These are phyloP conservation scores for Cepaea hortensis DNA, from an alignment of 2,888 invertebrate genomes.

Conservation along the genomic window DNA sequence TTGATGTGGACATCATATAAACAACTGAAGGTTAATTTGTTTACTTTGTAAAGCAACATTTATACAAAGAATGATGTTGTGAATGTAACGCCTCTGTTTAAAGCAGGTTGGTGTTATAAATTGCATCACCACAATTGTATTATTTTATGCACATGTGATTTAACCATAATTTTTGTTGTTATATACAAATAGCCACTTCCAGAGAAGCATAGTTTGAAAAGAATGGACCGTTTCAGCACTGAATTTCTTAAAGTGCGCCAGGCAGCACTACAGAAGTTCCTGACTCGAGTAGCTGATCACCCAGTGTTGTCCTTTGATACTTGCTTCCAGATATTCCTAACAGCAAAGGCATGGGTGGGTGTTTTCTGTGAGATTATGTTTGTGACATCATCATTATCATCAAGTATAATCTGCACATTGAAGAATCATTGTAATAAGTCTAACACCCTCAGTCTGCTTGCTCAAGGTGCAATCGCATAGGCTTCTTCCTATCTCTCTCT, in stretches of 20 bases:
- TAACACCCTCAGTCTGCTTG: neutral
- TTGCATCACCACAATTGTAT: too few relatives aligned
- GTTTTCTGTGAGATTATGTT: neutral
- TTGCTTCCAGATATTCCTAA: slow-evolving; percentile 82
- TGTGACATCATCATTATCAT: neutral
- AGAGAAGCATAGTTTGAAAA: slow-evolving; percentile 83
- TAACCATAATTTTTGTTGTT: neutral
- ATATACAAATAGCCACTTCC: slow-evolving; percentile 81
- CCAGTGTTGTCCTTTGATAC: slow-evolving; percentile 83
- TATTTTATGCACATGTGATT: too few relatives aligned
- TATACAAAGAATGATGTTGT: too few relatives aligned
- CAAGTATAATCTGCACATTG: neutral
- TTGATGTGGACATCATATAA: too few relatives aligned
- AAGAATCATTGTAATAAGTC: neutral
- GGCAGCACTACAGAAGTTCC: slow-evolving; percentile 82
- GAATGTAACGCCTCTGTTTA: too few relatives aligned
- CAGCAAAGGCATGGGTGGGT: slow-evolving; percentile 81
- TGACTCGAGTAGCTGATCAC: slow-evolving; percentile 83
- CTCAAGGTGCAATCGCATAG: neutral
- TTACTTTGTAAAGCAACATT: too few relatives aligned
- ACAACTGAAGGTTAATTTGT: too few relatives aligned
- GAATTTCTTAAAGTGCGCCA: slow-evolving; percentile 84
- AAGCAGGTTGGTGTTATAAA: too few relatives aligned
- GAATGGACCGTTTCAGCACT: slow-evolving; percentile 84
- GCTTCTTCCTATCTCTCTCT: too few relatives aligned